Percentiles rank a stretch among this genome's conserved stretches.
phyloP scores from a whole-genome alignment of 2,797 vertebrate species.

The Xiphophorus birchmanni region DNA sequence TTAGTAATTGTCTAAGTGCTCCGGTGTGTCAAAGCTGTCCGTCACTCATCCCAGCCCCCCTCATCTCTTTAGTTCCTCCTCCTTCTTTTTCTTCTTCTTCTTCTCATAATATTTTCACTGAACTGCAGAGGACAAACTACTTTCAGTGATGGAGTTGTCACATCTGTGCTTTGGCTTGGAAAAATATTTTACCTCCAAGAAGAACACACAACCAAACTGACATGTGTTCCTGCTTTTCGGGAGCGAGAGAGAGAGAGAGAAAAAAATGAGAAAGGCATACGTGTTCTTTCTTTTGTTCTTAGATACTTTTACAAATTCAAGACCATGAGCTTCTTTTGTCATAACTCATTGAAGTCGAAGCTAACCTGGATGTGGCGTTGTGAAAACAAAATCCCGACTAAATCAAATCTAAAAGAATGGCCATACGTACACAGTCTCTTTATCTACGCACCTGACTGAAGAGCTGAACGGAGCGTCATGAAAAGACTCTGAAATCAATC shows the following conservation, averaged over 20 bases:
- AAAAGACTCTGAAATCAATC: constrained; percentile 42
- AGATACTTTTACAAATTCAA: constrained; percentile 80
- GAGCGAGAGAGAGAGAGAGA: constrained; percentile 41
- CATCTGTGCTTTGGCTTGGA: constrained; percentile 80
- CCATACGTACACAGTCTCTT: constrained; percentile 65
- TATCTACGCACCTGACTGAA: constrained; percentile 61
- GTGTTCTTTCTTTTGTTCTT: constrained; percentile 81
- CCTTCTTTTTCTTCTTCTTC: constrained; percentile 68
- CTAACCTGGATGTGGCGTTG: constrained; percentile 76
- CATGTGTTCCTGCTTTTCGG: constrained; percentile 78
- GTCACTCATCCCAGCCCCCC: constrained; percentile 79
- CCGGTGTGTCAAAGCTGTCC: constrained; percentile 86
- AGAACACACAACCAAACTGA: constrained; percentile 79
- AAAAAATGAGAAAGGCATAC: constrained; percentile 68
- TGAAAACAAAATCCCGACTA: constrained; percentile 73
- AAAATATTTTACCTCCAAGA: constrained; percentile 84
- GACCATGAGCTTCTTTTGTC: constrained; percentile 80
- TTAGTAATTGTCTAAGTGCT: constrained; percentile 88
- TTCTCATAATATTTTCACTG: constrained; percentile 86
- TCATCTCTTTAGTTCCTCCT: constrained; percentile 58
- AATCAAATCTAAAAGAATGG: constrained; percentile 70
- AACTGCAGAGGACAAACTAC: constrained; percentile 84
- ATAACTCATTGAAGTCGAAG: constrained; percentile 76
- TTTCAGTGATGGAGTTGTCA: constrained; percentile 86
- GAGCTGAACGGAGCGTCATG: constrained; percentile 36